These are phyloP conservation scores for Sebastes vulpes DNA, from an alignment of 2,797 vertebrate species.

Conservation along the genomic window DNA sequence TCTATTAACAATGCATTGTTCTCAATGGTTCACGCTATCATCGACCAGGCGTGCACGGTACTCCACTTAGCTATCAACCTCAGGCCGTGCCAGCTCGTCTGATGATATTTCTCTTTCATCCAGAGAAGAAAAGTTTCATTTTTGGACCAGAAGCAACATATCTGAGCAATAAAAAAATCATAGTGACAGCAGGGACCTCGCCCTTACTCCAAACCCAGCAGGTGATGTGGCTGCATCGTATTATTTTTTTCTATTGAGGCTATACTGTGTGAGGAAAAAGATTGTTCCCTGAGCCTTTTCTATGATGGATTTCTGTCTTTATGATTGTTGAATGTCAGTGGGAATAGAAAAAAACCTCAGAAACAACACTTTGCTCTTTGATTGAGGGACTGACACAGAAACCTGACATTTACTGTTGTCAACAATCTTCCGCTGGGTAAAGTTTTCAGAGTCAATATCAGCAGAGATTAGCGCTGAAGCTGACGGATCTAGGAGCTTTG, in stretches of 20 bases:
- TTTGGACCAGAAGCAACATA: not conserved
- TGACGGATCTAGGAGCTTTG: conserved; percentile 12
- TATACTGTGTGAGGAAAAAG: not conserved
- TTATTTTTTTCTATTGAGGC: conserved; percentile 20
- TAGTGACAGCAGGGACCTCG: not conserved
- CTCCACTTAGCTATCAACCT: not conserved
- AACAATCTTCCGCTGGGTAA: conserved; percentile 2
- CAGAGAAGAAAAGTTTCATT: not conserved
- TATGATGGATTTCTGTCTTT: conserved; percentile 20
- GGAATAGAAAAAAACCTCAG: not conserved
- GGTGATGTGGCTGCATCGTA: not conserved
- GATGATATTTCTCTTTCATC: not conserved
- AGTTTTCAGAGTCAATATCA: conserved; percentile 1
- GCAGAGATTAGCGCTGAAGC: conserved; percentile 15
- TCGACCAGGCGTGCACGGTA: not conserved
- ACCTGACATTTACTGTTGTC: conserved; percentile 29
- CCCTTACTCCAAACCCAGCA: conserved; percentile 17
- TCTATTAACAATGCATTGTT: not conserved
- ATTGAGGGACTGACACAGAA: conserved; percentile 18
- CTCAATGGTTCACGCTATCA: not conserved
- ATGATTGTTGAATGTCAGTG: conserved; percentile 35
- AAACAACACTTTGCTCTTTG: conserved; percentile 10
- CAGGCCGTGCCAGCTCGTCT: not conserved
- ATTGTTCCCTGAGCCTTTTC: not conserved
- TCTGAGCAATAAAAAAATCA: not conserved